phyloP scores from a whole-genome alignment of 2,888 invertebrate genomes.

The Trissolcus brochymenae region DNA sequence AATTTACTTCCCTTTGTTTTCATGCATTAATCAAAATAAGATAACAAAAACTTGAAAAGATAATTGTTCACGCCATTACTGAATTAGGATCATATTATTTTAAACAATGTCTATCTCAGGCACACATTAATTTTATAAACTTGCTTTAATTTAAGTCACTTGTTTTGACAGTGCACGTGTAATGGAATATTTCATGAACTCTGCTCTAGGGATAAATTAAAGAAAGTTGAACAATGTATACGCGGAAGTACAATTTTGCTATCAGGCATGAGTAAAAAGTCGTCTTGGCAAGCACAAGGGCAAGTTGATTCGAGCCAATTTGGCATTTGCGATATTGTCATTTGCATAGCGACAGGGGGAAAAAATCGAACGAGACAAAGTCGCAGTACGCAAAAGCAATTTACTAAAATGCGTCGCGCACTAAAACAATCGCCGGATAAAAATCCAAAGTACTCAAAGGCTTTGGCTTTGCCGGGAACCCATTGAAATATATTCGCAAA shows the following conservation, averaged over 20 bases:
- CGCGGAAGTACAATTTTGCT: conserved; percentile 26
- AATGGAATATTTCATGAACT: not conserved
- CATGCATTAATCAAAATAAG: too few species aligned
- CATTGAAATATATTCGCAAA: conserved; percentile 23
- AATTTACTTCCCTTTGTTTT: not conserved
- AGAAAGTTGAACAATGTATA: conserved; percentile 13
- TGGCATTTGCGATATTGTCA: conserved; percentile 42
- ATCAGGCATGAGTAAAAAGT: conserved; percentile 12
- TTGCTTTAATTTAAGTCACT: too few species aligned
- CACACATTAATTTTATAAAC: too few species aligned
- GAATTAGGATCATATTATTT: too few species aligned
- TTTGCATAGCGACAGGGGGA: conserved; percentile 32
- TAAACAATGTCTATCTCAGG: too few species aligned
- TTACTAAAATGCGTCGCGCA: conserved; percentile 28
- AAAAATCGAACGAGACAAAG: conserved; percentile 25
- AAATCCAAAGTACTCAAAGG: conserved; percentile 12
- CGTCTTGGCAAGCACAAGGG: conserved; percentile 22
- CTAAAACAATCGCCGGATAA: conserved; percentile 18
- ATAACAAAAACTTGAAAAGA: too few species aligned
- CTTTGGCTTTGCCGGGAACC: not conserved
- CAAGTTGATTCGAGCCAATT: conserved; percentile 46
- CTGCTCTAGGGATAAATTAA: conserved; percentile 3
- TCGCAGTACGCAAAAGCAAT: conserved; percentile 20
- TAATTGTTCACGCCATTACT: too few species aligned
- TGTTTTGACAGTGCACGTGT: not conserved